Percentiles rank a stretch among this genome's conserved stretches.
phyloP scores from a whole-genome alignment of 2,797 vertebrate genomes.

The Eutrigla gurnardus region DNA sequence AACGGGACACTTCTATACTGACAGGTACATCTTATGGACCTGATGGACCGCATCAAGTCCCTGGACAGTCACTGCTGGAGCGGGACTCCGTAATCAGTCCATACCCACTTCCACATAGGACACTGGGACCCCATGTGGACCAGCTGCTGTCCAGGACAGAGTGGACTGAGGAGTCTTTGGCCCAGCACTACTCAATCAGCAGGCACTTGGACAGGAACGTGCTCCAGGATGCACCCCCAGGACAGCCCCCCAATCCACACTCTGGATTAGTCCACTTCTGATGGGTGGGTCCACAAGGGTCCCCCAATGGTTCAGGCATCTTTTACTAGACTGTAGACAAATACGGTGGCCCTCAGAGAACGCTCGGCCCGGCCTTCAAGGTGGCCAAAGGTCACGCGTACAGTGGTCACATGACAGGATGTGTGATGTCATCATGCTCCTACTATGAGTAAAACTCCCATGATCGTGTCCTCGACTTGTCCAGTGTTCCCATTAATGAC shows the following conservation, averaged over 20 bases:
- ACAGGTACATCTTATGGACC: slow-evolving; percentile 25
- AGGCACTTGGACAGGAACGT: slow-evolving; percentile 44
- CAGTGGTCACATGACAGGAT: too few species aligned
- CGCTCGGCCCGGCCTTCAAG: too few species aligned
- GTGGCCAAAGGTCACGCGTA: too few species aligned
- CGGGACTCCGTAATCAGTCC: slow-evolving; percentile 34
- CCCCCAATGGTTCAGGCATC: background rate
- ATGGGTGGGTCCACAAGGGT: background rate
- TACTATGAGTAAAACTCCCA: too few species aligned
- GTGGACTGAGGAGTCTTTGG: slow-evolving; percentile 53
- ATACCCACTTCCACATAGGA: slow-evolving; percentile 46
- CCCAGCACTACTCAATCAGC: slow-evolving; percentile 53
- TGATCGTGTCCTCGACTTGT: too few species aligned
- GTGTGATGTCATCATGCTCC: too few species aligned
- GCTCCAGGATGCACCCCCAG: slow-evolving; percentile 28
- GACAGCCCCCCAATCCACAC: background rate
- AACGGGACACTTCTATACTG: slow-evolving; percentile 29
- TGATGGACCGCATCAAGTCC: slow-evolving; percentile 31
- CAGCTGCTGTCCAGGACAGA: slow-evolving; percentile 56
- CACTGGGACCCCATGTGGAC: slow-evolving; percentile 57
- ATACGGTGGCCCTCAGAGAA: too few species aligned
- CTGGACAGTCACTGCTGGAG: slow-evolving; percentile 41
- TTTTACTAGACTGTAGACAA: too few species aligned
- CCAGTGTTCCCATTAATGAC: too few species aligned
- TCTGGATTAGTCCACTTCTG: slow-evolving; percentile 61